Conservation (phyloP, 1,140 invertebrate genomes). For the Tenebrio molitor region DNA sequence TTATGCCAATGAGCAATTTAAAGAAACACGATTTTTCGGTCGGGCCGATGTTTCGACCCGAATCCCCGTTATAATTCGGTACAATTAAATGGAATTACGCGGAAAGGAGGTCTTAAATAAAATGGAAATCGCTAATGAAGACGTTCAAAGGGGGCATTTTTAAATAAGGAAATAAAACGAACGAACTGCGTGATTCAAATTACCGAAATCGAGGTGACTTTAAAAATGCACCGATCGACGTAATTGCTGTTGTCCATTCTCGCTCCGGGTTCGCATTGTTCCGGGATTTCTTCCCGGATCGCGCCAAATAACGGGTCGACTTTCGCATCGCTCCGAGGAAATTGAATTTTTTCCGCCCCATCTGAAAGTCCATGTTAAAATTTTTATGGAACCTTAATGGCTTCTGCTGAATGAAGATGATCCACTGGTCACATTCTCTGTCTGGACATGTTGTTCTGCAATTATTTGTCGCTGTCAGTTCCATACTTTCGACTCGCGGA, state of each 20-base stretch:
- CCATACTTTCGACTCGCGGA: conserved; percentile 23
- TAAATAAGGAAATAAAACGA: conserved; percentile 5
- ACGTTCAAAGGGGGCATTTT: background rate
- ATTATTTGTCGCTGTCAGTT: conserved; percentile 33
- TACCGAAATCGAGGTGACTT: background rate
- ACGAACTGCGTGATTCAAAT: background rate
- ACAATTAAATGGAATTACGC: conserved; percentile 33
- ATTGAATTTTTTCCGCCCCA: background rate
- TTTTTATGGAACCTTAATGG: conserved; percentile 11
- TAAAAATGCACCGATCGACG: background rate
- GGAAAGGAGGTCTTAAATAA: conserved; percentile 15
- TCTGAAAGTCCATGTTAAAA: background rate
- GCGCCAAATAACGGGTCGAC: no score
- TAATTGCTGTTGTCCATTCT: conserved; percentile 3
- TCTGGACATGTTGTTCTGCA: conserved; percentile 11
- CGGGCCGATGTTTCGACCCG: background rate
- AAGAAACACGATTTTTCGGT: background rate
- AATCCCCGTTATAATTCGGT: conserved; percentile 5
- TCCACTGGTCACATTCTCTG: conserved; percentile 9
- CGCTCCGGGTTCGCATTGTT: background rate
- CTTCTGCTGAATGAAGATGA: conserved; percentile 3
- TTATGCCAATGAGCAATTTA: conserved; percentile 16
- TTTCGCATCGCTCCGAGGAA: background rate
- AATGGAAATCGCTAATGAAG: conserved; percentile 24
- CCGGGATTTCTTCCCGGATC: no score